Base-by-base conservation (phyloP, 2,113 vertebrate genomes). In the Rhipidura dahli region DNA sequence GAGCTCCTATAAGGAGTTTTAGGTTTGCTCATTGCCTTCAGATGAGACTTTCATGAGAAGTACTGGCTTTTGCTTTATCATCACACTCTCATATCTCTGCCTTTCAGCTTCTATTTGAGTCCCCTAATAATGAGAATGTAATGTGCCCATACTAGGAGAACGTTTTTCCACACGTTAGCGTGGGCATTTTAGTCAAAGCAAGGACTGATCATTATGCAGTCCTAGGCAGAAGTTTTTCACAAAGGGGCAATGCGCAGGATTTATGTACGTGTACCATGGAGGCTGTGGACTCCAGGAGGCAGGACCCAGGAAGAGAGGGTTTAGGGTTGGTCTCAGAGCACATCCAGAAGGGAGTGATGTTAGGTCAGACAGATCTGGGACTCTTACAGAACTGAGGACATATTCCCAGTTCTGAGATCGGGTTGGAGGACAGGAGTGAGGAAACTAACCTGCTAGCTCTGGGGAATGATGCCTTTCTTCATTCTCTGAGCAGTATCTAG, bases 21-120 rank as follows among this genome's bases (percentile, higher is more conserved):
- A 68, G 59, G 65, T 86, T 94, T 93, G 15, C 47, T 81, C 5
- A 1, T 75, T 94, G 65, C 49, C 44, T 81, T 75, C 88, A 2
- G 2, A 10, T 87, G 59, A 87, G 66, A 54, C 33, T 78, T 81
- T 70, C 49, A 39, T 4, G 4, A 64, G 76, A 85, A 94, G n/a
- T 80, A 42, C 2, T 75, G 40, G 3, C 6, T 9, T 93, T 89
- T 94, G 40, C 39, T 90, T 70, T 68, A 70, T 83, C 64, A 56
- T 61, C 59, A 45, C 49, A 18, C 37, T 66, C 22, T 81, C 33
- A 44, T 88, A 59, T 83, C 44, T 71, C 47, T 71, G 15, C 59
- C 51, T 87, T 65, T 33, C 49, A 49, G 28, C 87, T 93, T 97
- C 63, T 42, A 27, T 75, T 61, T 63, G 56, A 92, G 70, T 84